Percentiles rank a stretch among this genome's conserved stretches.
These are phyloP conservation scores for Calycopis cecrops DNA, from an alignment of 1,140 invertebrate genomes.

Conservation along the genomic window DNA sequence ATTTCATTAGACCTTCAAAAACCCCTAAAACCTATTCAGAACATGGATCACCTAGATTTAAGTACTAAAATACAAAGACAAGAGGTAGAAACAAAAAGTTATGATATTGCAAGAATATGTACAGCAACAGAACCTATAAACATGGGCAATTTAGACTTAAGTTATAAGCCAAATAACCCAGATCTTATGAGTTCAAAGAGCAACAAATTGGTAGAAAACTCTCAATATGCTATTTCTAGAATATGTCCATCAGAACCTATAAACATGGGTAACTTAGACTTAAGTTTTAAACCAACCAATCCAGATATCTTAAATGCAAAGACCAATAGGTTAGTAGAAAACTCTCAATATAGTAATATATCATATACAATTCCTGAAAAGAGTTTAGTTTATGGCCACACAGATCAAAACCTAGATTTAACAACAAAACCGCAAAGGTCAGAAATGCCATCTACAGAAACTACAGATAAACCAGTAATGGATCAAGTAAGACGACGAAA, in stretches of 20 bases:
- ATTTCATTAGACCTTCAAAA: not conserved
- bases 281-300: not conserved
- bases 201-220: not conserved
- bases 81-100: not conserved
- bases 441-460: constrained; percentile 17
- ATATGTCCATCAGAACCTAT: not conserved
- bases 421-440: constrained; percentile 16
- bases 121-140: not conserved
- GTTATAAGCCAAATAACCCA: not conserved
- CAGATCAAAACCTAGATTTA: constrained; percentile 12
- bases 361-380: too few species aligned
- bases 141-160: not conserved
- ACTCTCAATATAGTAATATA: too few species aligned
- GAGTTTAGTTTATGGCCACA: not conserved
- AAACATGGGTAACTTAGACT: not conserved
- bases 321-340: not conserved
- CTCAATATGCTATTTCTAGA: too few species aligned
- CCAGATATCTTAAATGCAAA: not conserved
- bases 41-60: not conserved
- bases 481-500: constrained; percentile 44
- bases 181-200: not conserved
- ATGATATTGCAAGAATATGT: not conserved
- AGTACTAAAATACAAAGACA: not conserved
- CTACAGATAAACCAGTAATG: constrained; percentile 20
- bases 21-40: not conserved